A percentile compares a stretch with the other conserved stretches of the same genome.
phyloP scores from a whole-genome alignment of 2,888 invertebrate species.

The Erpobdella octoculata region DNA sequence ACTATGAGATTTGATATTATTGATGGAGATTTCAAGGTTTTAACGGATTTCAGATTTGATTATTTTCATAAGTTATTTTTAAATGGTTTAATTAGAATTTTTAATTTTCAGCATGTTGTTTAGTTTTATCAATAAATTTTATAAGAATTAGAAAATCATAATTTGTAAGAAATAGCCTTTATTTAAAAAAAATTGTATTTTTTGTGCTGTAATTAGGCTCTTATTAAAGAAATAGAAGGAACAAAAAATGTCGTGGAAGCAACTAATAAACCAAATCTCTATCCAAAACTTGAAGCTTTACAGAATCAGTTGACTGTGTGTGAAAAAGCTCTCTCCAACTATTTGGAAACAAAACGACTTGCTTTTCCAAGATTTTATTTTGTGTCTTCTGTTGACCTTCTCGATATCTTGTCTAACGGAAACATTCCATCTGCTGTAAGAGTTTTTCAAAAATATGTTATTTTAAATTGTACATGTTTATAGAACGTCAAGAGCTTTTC shows the following conservation, averaged over 20 bases:
- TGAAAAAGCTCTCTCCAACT: slow-evolving; percentile 91
- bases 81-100: too few relatives aligned
- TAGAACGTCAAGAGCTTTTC: too few relatives aligned
- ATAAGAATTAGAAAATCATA: not conserved
- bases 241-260: slow-evolving; percentile 82
- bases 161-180: not conserved
- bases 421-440: slow-evolving; percentile 69
- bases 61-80: not conserved
- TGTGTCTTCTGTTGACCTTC: slow-evolving; percentile 85
- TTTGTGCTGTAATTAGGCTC: slow-evolving; percentile 55
- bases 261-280: slow-evolving; percentile 76
- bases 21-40: slow-evolving; percentile 77
- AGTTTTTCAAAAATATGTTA: not conserved
- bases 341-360: slow-evolving; percentile 86
- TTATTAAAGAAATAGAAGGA: slow-evolving; percentile 69
- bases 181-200: not conserved
- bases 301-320: slow-evolving; percentile 80
- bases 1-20: slow-evolving; percentile 83
- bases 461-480: not conserved
- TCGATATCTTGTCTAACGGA: slow-evolving; percentile 89
- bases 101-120: not conserved
- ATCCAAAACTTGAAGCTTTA: slow-evolving; percentile 68
- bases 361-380: slow-evolving; percentile 95
- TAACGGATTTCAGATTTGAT: not conserved
- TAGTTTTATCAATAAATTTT: not conserved